These are phyloP conservation scores for Cetoscarus ocellatus DNA, from an alignment of 2,797 vertebrate species.

Conservation along the genomic window DNA sequence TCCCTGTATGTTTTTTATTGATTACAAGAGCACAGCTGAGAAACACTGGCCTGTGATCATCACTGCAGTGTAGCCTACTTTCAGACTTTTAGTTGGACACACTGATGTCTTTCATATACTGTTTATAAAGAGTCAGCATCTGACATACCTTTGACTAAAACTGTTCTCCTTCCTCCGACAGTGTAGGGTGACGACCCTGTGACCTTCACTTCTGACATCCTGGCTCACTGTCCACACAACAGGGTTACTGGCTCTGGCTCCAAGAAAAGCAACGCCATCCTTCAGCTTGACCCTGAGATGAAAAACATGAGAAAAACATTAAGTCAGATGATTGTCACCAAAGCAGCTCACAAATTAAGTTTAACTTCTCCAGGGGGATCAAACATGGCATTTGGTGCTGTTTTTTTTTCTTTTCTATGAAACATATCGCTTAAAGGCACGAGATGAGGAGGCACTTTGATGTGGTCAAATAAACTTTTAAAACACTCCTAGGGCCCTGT, in stretches of 20 bases:
- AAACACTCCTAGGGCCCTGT: neutral
- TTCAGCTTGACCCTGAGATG: slow-evolving; percentile 91
- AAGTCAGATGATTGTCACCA: slow-evolving; percentile 13
- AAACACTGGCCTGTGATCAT: too few species aligned
- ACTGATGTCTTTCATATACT: too few species aligned
- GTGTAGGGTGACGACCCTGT: slow-evolving; percentile 88
- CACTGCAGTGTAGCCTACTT: too few species aligned
- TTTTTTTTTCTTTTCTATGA: neutral
- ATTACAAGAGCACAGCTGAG: too few species aligned
- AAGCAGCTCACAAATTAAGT: slow-evolving; percentile 7
- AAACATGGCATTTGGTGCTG: neutral
- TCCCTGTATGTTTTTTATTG: too few species aligned
- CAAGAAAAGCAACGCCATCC: slow-evolving; percentile 91
- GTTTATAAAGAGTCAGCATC: neutral
- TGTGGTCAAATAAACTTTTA: slow-evolving; percentile 20
- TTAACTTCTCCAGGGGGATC: slow-evolving; percentile 1
- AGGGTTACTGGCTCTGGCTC: slow-evolving; percentile 87
- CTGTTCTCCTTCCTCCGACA: slow-evolving; percentile 90
- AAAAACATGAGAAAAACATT: neutral
- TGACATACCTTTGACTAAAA: slow-evolving; percentile 87
- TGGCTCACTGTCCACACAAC: slow-evolving; percentile 91
- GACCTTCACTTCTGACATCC: slow-evolving; percentile 91
- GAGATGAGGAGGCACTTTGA: neutral
- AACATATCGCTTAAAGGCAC: slow-evolving; percentile 16
- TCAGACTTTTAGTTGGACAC: too few species aligned